Base-by-base conservation (phyloP, 2,888 invertebrate species). In the Drosophila tanythrix region DNA sequence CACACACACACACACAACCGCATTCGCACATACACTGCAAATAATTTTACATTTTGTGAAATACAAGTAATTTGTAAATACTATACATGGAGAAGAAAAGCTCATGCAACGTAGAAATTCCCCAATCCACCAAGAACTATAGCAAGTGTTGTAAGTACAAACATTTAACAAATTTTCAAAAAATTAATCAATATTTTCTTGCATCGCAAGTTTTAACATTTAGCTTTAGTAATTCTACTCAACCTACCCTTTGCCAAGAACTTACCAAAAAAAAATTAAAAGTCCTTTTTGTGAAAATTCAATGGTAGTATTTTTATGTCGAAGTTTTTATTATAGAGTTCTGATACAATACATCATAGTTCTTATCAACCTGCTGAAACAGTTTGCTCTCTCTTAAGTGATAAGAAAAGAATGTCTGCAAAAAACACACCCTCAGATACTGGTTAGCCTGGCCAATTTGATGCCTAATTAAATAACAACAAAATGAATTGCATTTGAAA, bases 391-490 rank as follows among this genome's bases (percentile, higher is more conserved):
- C 15, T 15, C 8, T 8, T 25, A 25, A 25, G 25, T 15, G 46
- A 25, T 46, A 15, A 46, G 15, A 46, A 46, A 25, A 46, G 3
- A 46, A 46, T 8, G 15, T 5, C 11, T 4, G 35, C 7, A 36
- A 8, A 38, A 48, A 64, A 35, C 7, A n/a, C 11, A 63, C 25
- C 40, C 60, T 59, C 38, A 29, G 33, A 50, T 50, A 33, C 62
- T 75, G 62, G 35, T 48, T 48, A 52, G 27, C 59, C 29, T 53
- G 71, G 50, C 56, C 80, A 78, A 80, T 78, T 78, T 67, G 27
- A 58, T 52, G 75, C 18, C 56, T 82, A 85, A 74, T 77, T 72
- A 73, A 70, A 77, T 68, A 76, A 65, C 70, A 72, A 56, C 75
- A 66, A 73, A 78, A 68, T 63, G 59, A 81, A 69, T 77, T 70